Percentiles rank a stretch among this genome's conserved stretches.
phyloP scores from a whole-genome alignment of 53 echinoderm and acorn worm genomes.

The Temnopleurus reevesii region DNA sequence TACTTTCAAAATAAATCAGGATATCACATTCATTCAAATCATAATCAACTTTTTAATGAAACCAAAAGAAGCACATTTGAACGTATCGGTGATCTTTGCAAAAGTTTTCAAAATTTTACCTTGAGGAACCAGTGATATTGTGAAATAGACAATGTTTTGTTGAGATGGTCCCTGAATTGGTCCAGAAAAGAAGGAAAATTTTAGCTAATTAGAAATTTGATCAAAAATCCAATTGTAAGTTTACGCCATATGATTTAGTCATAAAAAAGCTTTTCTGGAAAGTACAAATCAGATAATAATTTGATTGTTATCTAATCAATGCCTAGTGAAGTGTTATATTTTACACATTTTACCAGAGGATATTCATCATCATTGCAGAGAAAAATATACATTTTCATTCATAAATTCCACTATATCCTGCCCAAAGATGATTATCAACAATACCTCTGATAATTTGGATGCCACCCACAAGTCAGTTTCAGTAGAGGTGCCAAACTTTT shows the following conservation, averaged over 20 bases:
- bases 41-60: neutral
- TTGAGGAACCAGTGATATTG: neutral
- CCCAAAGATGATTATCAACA: slow-evolving; percentile 34
- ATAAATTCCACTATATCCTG: slow-evolving; percentile 10
- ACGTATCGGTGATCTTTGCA: neutral
- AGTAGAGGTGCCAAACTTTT: slow-evolving; percentile 51
- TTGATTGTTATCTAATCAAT: slow-evolving; percentile 43
- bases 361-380: neutral
- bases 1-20: neutral
- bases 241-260: neutral
- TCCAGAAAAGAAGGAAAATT: slow-evolving; percentile 36
- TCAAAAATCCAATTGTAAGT: neutral
- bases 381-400: slow-evolving; percentile 43
- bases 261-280: slow-evolving; percentile 49
- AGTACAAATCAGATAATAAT: slow-evolving; percentile 9
- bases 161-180: slow-evolving; percentile 54
- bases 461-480: slow-evolving; percentile 55
- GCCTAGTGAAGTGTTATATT: slow-evolving; percentile 43
- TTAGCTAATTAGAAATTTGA: slow-evolving; percentile 17
- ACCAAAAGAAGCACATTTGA: neutral
- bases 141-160: slow-evolving; percentile 8
- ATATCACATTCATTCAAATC: neutral
- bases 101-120: slow-evolving; percentile 16
- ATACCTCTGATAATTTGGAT: slow-evolving; percentile 45
- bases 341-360: slow-evolving; percentile 40